Evolutionary conservation across 2,888 invertebrate genomes (phyloP).

Genomic region (Actias luna): DNA sequence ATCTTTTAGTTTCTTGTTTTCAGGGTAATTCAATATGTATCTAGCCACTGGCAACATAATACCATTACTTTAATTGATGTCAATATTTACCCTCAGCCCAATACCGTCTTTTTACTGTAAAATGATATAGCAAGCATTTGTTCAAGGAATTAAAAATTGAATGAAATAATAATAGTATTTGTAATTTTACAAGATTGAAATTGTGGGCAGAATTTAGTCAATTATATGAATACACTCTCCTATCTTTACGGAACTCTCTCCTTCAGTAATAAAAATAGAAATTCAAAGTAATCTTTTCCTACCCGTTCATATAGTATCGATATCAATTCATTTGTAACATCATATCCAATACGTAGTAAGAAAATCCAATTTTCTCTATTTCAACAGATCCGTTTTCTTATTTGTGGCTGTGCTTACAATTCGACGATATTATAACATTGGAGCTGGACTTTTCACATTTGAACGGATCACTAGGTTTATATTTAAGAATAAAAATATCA

Average conservation of each 20-base stretch:
- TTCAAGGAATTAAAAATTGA: too few relatives aligned
- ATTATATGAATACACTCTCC: background rate
- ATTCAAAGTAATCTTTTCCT: background rate
- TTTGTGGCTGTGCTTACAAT: slow-evolving; percentile 56
- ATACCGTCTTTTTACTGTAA: too few relatives aligned
- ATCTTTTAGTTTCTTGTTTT: too few relatives aligned
- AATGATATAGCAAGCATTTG: too few relatives aligned
- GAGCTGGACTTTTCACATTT: slow-evolving; percentile 36
- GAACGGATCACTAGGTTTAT: slow-evolving; percentile 30
- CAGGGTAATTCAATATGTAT: too few relatives aligned
- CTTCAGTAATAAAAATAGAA: background rate
- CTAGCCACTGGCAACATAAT: too few relatives aligned
- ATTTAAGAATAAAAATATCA: slow-evolving; percentile 10
- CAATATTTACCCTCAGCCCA: too few relatives aligned
- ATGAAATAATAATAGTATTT: too few relatives aligned
- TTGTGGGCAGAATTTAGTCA: too few relatives aligned
- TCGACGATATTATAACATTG: slow-evolving; percentile 51
- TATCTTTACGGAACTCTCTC: background rate
- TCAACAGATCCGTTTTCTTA: slow-evolving; percentile 43
- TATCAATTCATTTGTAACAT: slow-evolving; percentile 38
- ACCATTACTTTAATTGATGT: too few relatives aligned
- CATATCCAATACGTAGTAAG: slow-evolving; percentile 40
- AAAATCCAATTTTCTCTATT: slow-evolving; percentile 56
- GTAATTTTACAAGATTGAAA: too few relatives aligned
- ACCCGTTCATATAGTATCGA: slow-evolving; percentile 15